Evolutionary conservation across 1,140 invertebrate species (phyloP).

Genomic region (Drosophila kanapiae): DNA sequence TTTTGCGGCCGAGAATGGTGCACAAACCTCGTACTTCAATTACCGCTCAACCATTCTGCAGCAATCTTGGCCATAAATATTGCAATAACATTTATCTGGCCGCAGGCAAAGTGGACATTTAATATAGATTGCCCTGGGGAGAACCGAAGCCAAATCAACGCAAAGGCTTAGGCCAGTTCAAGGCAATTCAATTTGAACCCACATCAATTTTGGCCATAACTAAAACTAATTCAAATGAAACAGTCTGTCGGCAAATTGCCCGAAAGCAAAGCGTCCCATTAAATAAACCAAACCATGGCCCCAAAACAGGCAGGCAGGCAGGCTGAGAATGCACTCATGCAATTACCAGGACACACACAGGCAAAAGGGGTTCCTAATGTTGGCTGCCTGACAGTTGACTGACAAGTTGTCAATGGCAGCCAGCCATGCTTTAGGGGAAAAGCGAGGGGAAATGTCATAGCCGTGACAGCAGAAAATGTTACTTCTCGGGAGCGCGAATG

Average conservation of each 20-base stretch:
- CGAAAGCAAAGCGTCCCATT: conserved; percentile 46
- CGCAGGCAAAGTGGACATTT: conserved; percentile 47
- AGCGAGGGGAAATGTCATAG: conserved; percentile 39
- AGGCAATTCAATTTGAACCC: conserved; percentile 55
- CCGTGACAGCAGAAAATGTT: conserved; percentile 52
- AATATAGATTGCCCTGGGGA: conserved; percentile 34
- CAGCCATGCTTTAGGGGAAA: neutral
- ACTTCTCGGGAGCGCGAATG: conserved; percentile 29
- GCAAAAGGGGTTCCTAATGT: conserved; percentile 40
- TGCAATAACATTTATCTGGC: conserved; percentile 52
- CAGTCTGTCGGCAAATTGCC: conserved; percentile 52
- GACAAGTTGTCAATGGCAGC: conserved; percentile 78
- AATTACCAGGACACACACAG: conserved; percentile 53
- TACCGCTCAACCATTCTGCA: conserved; percentile 36
- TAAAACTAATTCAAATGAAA: conserved; percentile 52
- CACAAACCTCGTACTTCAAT: conserved; percentile 34
- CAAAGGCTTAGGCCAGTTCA: neutral
- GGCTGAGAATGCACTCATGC: conserved; percentile 71
- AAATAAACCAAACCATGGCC: conserved; percentile 44
- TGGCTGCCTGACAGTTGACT: conserved; percentile 73
- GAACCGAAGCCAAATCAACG: conserved; percentile 14
- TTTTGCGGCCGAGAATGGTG: conserved; percentile 21
- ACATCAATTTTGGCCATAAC: conserved; percentile 54
- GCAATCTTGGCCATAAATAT: conserved; percentile 46
- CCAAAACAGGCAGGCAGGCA: conserved; percentile 1